Evolutionary conservation across 1,140 invertebrate genomes (phyloP), one percentile per base, ranked within the genome.

Genomic region (Goniozus legneri): DNA sequence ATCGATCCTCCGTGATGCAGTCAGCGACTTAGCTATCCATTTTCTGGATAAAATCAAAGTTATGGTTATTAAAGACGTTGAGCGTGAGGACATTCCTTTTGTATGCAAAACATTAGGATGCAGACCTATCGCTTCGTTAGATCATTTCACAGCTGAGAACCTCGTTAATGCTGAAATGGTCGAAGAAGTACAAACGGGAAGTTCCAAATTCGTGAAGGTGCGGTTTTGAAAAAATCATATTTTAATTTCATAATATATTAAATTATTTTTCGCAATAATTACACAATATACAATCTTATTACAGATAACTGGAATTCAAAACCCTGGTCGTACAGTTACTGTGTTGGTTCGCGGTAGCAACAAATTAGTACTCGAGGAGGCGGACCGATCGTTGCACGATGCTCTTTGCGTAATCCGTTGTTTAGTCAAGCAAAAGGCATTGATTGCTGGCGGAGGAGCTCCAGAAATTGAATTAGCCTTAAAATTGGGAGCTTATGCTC

Each of bases 1-100:
- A 75, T 98, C 96, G 1, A 98, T 99, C 69, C 79, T 99, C 22
- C 86, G 95, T 58, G 97, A 99, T 84, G 95, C 97, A 16, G 79
- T 99, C 8, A 97, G 88, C 65, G 97, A 99, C 74, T 77, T 99
- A 55, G 96, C 97, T 2, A 80, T 98, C 56, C 97, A 99, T 71
- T 99, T 98, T 76, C 79, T 99, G 53, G 95, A 97, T 64, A 99
- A 99, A 81, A 94, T 98, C 70, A 99, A 99, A 72, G 96, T 97
- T 32, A 91, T 99, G 89, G 95, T 99, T 7, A 84, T 99, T 15
- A 97, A 97, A 74, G 95, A 99, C 73, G 86, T 99, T 55, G 97
- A 99, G 77, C 83, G 97, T 36, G 95, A 98, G 70, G 96, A 99
- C 60, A 92, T 99, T 64, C 91, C 98, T 62, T 98, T 96, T 75